Evolutionary conservation across 2,888 invertebrate genomes (phyloP).

Genomic region (Malthinus seriepunctatus): DNA sequence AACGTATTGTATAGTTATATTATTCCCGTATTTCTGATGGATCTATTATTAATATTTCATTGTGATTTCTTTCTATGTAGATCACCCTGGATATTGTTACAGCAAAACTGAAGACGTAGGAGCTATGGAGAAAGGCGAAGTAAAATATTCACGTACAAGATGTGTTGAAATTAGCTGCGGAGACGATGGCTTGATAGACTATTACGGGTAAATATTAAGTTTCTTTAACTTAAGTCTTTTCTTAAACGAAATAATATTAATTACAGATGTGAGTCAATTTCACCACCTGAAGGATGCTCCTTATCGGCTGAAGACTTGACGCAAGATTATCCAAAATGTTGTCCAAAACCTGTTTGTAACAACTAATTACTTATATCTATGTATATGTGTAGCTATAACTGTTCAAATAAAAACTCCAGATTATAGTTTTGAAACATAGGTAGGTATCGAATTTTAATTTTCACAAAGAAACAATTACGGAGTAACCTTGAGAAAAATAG

Average conservation of each 20-base stretch:
- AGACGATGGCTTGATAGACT: constrained; percentile 5
- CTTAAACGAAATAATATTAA: too few relatives aligned
- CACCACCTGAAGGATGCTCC: neutral
- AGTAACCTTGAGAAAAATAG: too few relatives aligned
- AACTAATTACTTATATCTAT: too few relatives aligned
- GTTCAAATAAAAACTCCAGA: too few relatives aligned
- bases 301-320: neutral
- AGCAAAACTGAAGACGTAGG: constrained; percentile 10
- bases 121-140: constrained; percentile 14
- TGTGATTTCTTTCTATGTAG: constrained; percentile 1
- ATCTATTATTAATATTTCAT: too few relatives aligned
- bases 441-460: too few relatives aligned
- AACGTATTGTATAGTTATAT: too few relatives aligned
- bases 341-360: too few relatives aligned
- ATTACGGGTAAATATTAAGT: constrained; percentile 9
- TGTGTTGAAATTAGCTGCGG: constrained; percentile 12
- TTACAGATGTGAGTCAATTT: neutral
- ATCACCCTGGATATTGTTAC: constrained; percentile 16
- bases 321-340: constrained; percentile 1
- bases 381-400: too few relatives aligned
- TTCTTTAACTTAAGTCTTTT: neutral
- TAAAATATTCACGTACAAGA: constrained; percentile 3
- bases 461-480: too few relatives aligned
- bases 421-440: too few relatives aligned
- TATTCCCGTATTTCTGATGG: too few relatives aligned